Conservation (phyloP, 2,888 invertebrate genomes). For the Taphrorychus bicolor region DNA sequence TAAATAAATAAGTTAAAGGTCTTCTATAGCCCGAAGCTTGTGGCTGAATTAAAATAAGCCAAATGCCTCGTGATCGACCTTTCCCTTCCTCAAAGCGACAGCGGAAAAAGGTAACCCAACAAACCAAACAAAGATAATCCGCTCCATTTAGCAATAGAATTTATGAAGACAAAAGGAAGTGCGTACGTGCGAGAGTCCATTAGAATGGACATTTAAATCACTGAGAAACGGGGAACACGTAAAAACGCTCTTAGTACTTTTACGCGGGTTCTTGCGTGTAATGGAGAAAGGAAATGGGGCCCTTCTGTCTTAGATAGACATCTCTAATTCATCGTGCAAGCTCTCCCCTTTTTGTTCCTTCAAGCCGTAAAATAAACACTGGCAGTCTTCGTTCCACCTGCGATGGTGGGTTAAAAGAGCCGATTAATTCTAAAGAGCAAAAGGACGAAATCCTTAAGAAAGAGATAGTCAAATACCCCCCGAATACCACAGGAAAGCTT, state of each 20-base stretch:
- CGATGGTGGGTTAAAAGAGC: no score
- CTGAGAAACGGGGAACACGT: background rate
- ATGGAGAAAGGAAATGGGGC: background rate
- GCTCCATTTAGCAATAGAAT: slow-evolving; percentile 4
- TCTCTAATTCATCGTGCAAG: background rate
- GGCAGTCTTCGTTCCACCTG: background rate
- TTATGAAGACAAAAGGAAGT: slow-evolving; percentile 10
- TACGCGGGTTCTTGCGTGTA: background rate
- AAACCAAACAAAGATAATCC: background rate
- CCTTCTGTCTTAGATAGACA: background rate
- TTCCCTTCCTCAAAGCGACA: no score
- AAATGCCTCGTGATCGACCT: no score
- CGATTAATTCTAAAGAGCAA: background rate
- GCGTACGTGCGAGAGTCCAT: slow-evolving; percentile 12
- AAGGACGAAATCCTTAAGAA: slow-evolving; percentile 20
- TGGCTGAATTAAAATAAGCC: no score
- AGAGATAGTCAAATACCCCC: slow-evolving; percentile 27
- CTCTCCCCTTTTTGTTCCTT: background rate
- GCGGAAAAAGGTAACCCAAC: background rate
- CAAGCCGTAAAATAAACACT: background rate
- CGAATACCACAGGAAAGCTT: slow-evolving; percentile 20
- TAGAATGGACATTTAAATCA: slow-evolving; percentile 1
- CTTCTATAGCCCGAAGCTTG: no score
- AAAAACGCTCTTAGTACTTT: background rate
- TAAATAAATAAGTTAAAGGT: no score